These are phyloP conservation scores for Heliconius ethilla DNA, from an alignment of 2,888 invertebrate species.

Conservation along the genomic window DNA sequence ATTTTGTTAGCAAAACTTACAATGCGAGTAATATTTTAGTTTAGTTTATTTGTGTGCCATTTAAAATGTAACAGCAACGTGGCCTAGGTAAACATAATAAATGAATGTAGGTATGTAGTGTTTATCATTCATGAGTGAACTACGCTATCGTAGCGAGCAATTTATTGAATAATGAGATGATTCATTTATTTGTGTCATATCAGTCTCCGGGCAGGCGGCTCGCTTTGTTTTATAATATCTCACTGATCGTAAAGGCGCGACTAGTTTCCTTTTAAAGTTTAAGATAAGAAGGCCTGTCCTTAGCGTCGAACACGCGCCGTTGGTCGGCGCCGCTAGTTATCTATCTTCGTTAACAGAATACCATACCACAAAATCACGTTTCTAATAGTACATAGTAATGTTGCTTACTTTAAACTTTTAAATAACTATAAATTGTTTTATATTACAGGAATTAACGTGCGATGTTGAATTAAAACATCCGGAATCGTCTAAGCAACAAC, in stretches of 20 bases:
- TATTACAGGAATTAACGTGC: slow-evolving; percentile 90
- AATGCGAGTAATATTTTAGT: slow-evolving; percentile 3
- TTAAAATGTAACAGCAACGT: slow-evolving; percentile 11
- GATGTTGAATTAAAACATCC: slow-evolving; percentile 93
- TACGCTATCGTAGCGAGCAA: slow-evolving; percentile 41
- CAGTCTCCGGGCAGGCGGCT: slow-evolving; percentile 55
- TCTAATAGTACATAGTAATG: no score
- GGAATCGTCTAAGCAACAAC: slow-evolving; percentile 85
- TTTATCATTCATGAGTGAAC: slow-evolving; percentile 40
- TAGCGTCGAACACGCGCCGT: slow-evolving; percentile 54
- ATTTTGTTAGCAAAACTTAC: neutral
- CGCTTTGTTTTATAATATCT: slow-evolving; percentile 59
- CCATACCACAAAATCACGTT: slow-evolving; percentile 28
- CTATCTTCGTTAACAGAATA: slow-evolving; percentile 48
- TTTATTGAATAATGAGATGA: slow-evolving; percentile 51
- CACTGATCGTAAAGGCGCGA: slow-evolving; percentile 69
- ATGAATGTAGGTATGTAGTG: slow-evolving; percentile 34
- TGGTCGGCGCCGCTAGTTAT: slow-evolving; percentile 51
- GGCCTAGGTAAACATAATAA: slow-evolving; percentile 3
- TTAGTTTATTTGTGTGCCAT: neutral
- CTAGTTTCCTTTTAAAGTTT: slow-evolving; percentile 76
- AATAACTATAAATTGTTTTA: neutral
- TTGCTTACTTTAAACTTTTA: neutral
- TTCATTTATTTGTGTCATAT: slow-evolving; percentile 56
- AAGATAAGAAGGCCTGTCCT: slow-evolving; percentile 67